These are phyloP conservation scores for Microcebus lehilahytsara DNA, from an alignment of 2,113 vertebrate species.

Conservation along the genomic window DNA sequence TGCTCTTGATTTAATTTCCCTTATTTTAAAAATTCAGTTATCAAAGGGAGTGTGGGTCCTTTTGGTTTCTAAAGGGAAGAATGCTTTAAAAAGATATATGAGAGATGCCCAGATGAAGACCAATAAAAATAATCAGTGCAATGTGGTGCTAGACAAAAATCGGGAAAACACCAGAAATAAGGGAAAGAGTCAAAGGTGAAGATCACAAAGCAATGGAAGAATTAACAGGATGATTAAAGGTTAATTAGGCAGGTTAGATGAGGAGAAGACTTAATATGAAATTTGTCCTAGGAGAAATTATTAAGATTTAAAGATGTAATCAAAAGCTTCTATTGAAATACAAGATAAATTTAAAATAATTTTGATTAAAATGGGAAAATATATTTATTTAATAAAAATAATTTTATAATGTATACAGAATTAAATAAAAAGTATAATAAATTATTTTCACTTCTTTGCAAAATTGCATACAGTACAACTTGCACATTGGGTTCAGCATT, in stretches of 20 bases:
- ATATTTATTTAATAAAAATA: constrained; percentile 86
- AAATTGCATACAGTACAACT: constrained; percentile 72
- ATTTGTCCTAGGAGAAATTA: background rate
- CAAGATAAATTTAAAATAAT: constrained; percentile 4
- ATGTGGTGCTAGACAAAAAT: background rate
- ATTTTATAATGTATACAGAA: constrained; percentile 75
- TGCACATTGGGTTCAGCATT: background rate
- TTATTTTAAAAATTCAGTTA: constrained; percentile 39
- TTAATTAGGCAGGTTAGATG: background rate
- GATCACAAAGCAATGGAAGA: background rate
- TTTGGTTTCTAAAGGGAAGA: constrained; percentile 3
- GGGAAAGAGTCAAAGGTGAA: background rate
- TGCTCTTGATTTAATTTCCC: background rate
- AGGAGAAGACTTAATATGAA: background rate
- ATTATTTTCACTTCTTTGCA: constrained; percentile 57
- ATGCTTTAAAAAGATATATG: background rate
- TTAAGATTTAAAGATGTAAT: background rate
- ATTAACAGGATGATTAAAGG: background rate
- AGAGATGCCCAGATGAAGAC: background rate
- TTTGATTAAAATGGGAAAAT: constrained; percentile 37
- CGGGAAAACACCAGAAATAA: background rate
- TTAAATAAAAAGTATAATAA: constrained; percentile 65
- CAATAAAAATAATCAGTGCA: background rate
- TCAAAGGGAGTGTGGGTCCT: background rate
- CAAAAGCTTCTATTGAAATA: background rate